Percentiles rank a stretch among this genome's conserved stretches.
Evolutionary conservation across 2,888 invertebrate genomes (phyloP).

Genomic region (Eupsilia transversa): DNA sequence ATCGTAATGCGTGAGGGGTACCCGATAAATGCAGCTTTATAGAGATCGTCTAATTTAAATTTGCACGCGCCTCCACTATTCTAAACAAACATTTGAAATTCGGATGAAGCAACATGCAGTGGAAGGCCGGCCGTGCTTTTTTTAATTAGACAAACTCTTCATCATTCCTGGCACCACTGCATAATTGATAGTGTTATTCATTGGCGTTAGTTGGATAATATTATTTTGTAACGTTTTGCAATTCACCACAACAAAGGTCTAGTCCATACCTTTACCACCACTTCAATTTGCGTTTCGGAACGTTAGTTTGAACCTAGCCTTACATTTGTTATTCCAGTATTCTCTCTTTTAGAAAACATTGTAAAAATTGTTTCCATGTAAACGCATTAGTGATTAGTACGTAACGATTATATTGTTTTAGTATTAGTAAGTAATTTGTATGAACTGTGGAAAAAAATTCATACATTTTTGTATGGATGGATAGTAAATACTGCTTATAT

Average conservation of each 20-base stretch:
- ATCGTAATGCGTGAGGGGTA: background rate
- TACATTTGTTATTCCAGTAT: constrained; percentile 54
- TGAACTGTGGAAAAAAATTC: constrained; percentile 11
- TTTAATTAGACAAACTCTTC: too few relatives aligned
- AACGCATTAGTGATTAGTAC: constrained; percentile 25
- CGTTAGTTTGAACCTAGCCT: constrained; percentile 25
- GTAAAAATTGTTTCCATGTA: constrained; percentile 47
- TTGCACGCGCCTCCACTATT: too few relatives aligned
- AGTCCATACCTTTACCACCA: constrained; percentile 1
- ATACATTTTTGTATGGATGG: constrained; percentile 19
- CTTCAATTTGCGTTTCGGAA: background rate
- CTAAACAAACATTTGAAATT: too few relatives aligned
- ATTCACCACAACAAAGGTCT: background rate
- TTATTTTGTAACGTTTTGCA: background rate
- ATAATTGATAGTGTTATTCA: background rate
- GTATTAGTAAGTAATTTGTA: constrained; percentile 23
- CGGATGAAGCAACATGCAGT: too few relatives aligned
- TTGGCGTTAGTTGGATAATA: constrained; percentile 1
- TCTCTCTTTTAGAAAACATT: constrained; percentile 28
- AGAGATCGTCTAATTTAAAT: too few relatives aligned
- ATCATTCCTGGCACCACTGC: background rate
- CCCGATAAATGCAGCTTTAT: background rate
- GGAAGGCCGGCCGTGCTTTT: too few relatives aligned
- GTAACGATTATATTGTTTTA: constrained; percentile 33
- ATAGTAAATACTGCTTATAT: background rate